Conservation (phyloP, 2,113 vertebrate species). For the Hyaena hyaena region DNA sequence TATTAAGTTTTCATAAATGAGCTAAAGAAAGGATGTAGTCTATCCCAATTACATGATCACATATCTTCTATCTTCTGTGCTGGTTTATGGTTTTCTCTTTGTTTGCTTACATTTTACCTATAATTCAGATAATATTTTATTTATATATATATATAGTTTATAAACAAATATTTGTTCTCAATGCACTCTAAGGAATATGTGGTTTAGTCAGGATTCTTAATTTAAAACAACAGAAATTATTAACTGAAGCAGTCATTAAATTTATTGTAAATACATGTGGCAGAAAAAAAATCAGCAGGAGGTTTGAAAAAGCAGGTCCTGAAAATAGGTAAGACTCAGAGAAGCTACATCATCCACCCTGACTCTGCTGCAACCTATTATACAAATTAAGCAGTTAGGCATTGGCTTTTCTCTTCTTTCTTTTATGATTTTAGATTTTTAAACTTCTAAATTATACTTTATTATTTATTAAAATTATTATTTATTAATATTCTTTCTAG, state of each 20-base stretch:
- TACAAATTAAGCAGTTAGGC: background rate
- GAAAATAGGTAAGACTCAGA: background rate
- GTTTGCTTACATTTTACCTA: background rate
- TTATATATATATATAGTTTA: background rate
- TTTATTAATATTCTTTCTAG: too few relatives aligned
- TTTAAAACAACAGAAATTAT: background rate
- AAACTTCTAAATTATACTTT: background rate
- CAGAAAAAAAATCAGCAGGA: background rate
- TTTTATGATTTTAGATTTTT: background rate
- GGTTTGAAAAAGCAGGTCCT: background rate
- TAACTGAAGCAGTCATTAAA: background rate
- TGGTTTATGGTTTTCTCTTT: background rate
- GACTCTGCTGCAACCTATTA: background rate
- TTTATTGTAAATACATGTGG: background rate
- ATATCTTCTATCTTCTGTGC: background rate
- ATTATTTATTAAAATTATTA: too few relatives aligned
- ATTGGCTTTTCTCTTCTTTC: background rate
- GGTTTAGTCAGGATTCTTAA: background rate
- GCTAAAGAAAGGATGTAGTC: background rate
- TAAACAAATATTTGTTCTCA: slow-evolving; percentile 1
- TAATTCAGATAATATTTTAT: background rate
- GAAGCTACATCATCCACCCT: background rate
- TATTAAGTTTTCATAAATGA: background rate
- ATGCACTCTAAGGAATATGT: background rate
- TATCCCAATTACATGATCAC: background rate